Base-by-base conservation (phyloP, 2,888 invertebrate species). In the Spilosoma lubricipeda region DNA sequence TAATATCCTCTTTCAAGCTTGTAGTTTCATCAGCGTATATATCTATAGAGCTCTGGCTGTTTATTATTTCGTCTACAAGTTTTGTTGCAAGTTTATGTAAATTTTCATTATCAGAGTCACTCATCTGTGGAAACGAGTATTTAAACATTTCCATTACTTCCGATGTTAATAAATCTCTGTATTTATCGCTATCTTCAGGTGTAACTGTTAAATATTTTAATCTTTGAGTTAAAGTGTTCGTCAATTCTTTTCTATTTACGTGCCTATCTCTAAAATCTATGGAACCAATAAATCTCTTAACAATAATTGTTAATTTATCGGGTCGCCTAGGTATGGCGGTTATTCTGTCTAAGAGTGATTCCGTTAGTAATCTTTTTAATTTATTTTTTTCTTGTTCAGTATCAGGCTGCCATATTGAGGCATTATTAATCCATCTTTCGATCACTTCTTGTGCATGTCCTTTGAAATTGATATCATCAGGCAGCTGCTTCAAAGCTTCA, bases 351-450 rank as follows among this genome's bases (percentile, higher is more conserved):
- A 82, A 71, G 23, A 92, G 82, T 45, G 80, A 85, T 52, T 87
- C 80, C 71, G 81, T 72, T 9, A 91, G 63, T 27, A 78, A 78
- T 4, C 85, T 79, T 76, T 84, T 89, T 63, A 91, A 86, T 5
- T 30, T 63, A 4, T 85, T 77, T 67, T 82, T 78, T 3, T 89
- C 85, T 9, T 75, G 33, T 71, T 86, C 81, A 36, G 75, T 74
- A 8, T 73, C 83, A 13, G 90, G 89, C 42, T 77, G 79, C 92
- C 92, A 91, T 77, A 92, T 88, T 0, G 90, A 90, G 59, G 91
- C 79, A 36, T 76, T 77, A 23, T 85, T 77, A 7, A 92, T 64
- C 36, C 83, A 88, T 48, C 75, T 76, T 42, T 74, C 72, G 5
- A 90, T 86, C 68, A 82, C 83, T 11, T 80, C 79, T 69, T 72